These are phyloP conservation scores for Habrosyne pyritoides DNA, from an alignment of 2,888 invertebrate genomes.

Conservation along the genomic window DNA sequence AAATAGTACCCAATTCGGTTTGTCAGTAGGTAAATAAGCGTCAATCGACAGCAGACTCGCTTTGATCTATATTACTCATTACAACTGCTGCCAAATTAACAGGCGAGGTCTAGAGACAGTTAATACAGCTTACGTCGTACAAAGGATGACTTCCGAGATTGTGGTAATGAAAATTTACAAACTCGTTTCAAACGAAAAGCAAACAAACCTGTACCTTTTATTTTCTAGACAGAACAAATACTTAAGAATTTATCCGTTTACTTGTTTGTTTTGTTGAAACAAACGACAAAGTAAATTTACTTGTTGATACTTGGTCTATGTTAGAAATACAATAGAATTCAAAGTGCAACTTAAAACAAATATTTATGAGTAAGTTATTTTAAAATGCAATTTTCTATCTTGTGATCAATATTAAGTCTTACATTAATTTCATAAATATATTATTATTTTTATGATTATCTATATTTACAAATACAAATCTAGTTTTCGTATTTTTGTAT, in stretches of 20 bases:
- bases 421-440: no score
- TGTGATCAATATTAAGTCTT: no score
- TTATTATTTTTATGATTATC: no score
- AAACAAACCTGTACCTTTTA: slow-evolving; percentile 12
- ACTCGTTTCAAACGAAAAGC: slow-evolving; percentile 31
- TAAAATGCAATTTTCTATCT: no score
- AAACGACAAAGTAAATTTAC: neutral
- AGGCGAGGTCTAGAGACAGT: slow-evolving; percentile 15
- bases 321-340: neutral
- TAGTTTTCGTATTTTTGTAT: no score
- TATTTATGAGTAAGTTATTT: neutral
- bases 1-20: slow-evolving; percentile 1
- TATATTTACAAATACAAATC: no score
- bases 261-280: neutral
- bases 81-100: slow-evolving; percentile 9
- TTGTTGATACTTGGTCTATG: neutral
- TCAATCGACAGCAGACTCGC: slow-evolving; percentile 2
- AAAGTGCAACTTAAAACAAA: neutral
- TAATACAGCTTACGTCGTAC: slow-evolving; percentile 35
- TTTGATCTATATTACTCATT: slow-evolving; percentile 7
- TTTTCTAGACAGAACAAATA: neutral
- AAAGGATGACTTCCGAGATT: slow-evolving; percentile 28
- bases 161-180: slow-evolving; percentile 32
- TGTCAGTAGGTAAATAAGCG: neutral
- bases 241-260: neutral